Evolutionary conservation across 2,113 vertebrate species (phyloP), one percentile per base, ranked within the genome.

Genomic region (Hydrochoerus hydrochaeris): DNA sequence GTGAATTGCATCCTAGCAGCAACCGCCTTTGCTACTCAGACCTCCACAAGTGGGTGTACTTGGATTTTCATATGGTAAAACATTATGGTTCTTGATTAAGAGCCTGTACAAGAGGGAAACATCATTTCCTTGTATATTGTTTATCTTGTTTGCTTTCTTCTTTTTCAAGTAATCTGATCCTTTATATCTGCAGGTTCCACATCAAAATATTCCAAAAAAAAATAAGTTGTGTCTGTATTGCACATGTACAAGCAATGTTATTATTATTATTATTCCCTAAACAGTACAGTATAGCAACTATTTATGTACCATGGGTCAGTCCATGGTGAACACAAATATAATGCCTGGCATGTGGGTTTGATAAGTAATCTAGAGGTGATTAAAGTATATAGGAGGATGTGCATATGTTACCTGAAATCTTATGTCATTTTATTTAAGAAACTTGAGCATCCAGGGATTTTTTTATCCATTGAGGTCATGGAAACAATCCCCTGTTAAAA

Each of bases 111-210:
- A 94, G 2, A 92, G 32, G 38, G 60, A 16, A 87, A 86, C 90
- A 89, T 52, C 54, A 19, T 87, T 91, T 88, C 77, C 32, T 90
- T 32, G 3, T 54, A 38, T 86, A 85, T 5, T 24, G 32, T 62
- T 85, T 92, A 82, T 67, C 85, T 71, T 46, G 26, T 46, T 96
- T 86, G 91, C 52, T 63, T 87, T 85, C 85, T 90, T 71, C 46
- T 88, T 95, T 81, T 96, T 73, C 35, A 57, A 75, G 96, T 88
- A 80, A 38, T 1, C 78, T 80, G 41, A 14, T 28, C 41, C 26
- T 71, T 52, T 35, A 52, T 35, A 52, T 19, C 52, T 62, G 26
- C 62, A 49, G 83, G 12, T 32, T 86, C 32, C 73, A 44, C 26
- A 35, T 69, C 8, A 24, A 80, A 85, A 77, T 62, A 52, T 65